Evolutionary conservation across 2,888 invertebrate species (phyloP).

Genomic region (Pollenia labialis): DNA sequence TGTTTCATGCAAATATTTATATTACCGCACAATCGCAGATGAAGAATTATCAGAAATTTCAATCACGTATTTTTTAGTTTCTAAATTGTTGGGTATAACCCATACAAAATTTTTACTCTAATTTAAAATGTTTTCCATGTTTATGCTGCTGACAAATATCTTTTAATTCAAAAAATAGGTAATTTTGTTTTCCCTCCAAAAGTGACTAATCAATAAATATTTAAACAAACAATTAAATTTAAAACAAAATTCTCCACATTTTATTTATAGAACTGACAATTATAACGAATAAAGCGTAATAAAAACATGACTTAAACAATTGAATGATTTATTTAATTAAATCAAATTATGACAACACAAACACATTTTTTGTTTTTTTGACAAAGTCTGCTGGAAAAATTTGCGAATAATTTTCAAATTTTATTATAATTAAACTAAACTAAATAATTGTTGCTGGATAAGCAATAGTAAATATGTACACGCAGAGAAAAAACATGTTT

Average conservation of each 20-base stretch:
- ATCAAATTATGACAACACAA: too few species aligned
- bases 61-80: neutral
- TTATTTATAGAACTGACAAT: constrained; percentile 5
- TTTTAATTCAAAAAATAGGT: neutral
- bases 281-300: constrained; percentile 42
- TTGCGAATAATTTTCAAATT: constrained; percentile 1
- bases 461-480: neutral
- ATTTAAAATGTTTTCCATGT: neutral
- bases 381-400: too few species aligned
- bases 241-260: neutral
- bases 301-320: constrained; percentile 31
- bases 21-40: too few species aligned
- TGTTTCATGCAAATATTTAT: too few species aligned
- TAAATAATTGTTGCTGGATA: neutral
- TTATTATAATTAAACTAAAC: constrained; percentile 13
- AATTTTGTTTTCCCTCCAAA: neutral
- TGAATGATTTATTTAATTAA: constrained; percentile 53
- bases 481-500: too few species aligned
- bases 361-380: too few species aligned
- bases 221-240: neutral
- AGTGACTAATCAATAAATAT: constrained; percentile 25
- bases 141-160: neutral
- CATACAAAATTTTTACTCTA: neutral
- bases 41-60: neutral
- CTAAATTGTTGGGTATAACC: neutral